phyloP scores from a whole-genome alignment of 1,140 invertebrate species.

The Habropoda laboriosa region DNA sequence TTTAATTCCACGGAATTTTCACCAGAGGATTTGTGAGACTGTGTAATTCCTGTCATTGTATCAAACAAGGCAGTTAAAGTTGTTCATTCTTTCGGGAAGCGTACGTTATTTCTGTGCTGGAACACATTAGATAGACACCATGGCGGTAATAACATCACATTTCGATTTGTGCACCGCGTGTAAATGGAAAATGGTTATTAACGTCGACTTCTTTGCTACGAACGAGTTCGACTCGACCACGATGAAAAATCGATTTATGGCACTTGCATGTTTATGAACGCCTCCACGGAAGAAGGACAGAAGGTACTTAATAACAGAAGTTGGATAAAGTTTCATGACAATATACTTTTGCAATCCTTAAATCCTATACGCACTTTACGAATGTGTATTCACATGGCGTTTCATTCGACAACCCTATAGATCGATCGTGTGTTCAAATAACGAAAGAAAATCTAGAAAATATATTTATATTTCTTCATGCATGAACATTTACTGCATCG shows the following conservation, averaged over 20 bases:
- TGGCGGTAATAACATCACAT: not conserved
- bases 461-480: not conserved
- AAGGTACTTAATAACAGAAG: conserved; percentile 22
- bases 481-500: not conserved
- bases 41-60: not conserved
- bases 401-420: not conserved
- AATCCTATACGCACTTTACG: not conserved
- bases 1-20: too few species aligned
- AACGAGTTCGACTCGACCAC: conserved; percentile 1
- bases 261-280: conserved; percentile 43
- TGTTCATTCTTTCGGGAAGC: not conserved
- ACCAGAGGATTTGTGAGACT: conserved; percentile 2
- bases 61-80: not conserved
- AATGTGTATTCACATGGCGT: not conserved
- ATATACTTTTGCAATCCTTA: not conserved
- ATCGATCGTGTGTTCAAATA: not conserved
- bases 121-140: not conserved
- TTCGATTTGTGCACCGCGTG: not conserved
- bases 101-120: not conserved
- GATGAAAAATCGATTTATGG: conserved; percentile 57
- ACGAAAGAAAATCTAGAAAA: not conserved
- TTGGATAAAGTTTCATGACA: conserved; percentile 36
- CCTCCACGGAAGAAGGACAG: conserved; percentile 27
- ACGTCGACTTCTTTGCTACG: conserved; percentile 18
- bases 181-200: conserved; percentile 39